These are phyloP conservation scores for Enteromius paludinosus DNA, from an alignment of 2,797 vertebrate species.

Conservation along the genomic window DNA sequence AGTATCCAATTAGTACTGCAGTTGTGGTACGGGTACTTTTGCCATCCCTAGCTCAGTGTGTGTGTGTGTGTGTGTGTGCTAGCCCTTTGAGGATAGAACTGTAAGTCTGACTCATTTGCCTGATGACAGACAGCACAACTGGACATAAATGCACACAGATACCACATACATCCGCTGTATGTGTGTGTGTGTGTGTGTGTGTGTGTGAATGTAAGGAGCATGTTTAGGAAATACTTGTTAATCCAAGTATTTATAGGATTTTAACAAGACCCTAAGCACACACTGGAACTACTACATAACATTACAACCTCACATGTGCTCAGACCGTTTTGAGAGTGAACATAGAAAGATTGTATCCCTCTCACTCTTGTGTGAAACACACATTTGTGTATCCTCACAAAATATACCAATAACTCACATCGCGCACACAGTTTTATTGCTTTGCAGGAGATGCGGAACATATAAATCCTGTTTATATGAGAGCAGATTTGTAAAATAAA, in stretches of 20 bases:
- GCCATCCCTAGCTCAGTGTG: not conserved
- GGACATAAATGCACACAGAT: conserved; percentile 18
- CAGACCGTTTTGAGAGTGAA: not conserved
- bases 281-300: conserved; percentile 14
- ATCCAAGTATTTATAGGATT: conserved; percentile 26
- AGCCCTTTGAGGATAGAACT: no score
- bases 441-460: not conserved
- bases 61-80: not conserved
- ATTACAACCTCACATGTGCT: not conserved
- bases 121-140: conserved; percentile 48
- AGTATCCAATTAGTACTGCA: not conserved
- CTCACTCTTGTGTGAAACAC: not conserved
- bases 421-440: not conserved
- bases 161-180: conserved; percentile 3
- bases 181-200: not conserved
- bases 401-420: not conserved
- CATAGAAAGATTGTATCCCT: not conserved
- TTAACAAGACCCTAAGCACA: conserved; percentile 18
- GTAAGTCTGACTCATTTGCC: not conserved
- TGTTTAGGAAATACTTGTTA: conserved; percentile 41
- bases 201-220: not conserved
- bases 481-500: conserved; percentile 16
- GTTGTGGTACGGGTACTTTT: not conserved
- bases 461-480: conserved; percentile 4
- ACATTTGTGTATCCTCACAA: conserved; percentile 7